A percentile compares a stretch with the other conserved stretches of the same genome.
These are phyloP conservation scores for Cotesia vestalis DNA, from an alignment of 1,140 invertebrate genomes.

Conservation along the genomic window DNA sequence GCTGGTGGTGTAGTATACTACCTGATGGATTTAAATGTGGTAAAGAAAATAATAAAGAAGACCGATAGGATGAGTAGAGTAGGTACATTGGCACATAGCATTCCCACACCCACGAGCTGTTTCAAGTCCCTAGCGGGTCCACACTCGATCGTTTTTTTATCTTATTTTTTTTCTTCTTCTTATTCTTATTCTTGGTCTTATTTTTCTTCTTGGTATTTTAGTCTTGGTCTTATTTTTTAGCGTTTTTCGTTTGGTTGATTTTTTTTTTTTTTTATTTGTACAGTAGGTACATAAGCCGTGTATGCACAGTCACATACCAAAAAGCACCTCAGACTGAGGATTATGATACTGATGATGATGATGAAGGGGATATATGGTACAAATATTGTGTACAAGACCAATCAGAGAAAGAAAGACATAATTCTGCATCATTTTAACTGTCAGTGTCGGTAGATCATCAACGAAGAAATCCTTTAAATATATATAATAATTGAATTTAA, in stretches of 20 bases:
- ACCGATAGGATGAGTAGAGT: not conserved
- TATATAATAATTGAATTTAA: no score
- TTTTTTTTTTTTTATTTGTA: constrained; percentile 19
- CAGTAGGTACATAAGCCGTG: constrained; percentile 28
- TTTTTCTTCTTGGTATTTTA: no score
- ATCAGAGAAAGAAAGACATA: constrained; percentile 1
- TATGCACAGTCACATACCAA: constrained; percentile 28
- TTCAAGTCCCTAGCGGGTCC: constrained; percentile 23
- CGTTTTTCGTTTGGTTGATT: constrained; percentile 3
- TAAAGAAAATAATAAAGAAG: constrained; percentile 19
- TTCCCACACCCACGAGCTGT: constrained; percentile 32
- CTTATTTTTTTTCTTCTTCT: constrained; percentile 1
- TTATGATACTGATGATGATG: not conserved
- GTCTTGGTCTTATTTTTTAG: not conserved
- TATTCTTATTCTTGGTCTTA: not conserved
- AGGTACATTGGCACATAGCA: constrained; percentile 22
- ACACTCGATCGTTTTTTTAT: constrained; percentile 13
- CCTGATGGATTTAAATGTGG: not conserved
- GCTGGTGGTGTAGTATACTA: no score
- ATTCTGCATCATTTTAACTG: constrained; percentile 28
- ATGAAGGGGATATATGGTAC: not conserved
- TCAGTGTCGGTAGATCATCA: constrained; percentile 14
- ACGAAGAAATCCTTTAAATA: no score
- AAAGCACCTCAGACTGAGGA: constrained; percentile 15
- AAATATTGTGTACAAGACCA: no score